A percentile compares a stretch with the other conserved stretches of the same genome.
Conservation (phyloP, 2,113 vertebrate genomes). For the Thermophis baileyi region DNA sequence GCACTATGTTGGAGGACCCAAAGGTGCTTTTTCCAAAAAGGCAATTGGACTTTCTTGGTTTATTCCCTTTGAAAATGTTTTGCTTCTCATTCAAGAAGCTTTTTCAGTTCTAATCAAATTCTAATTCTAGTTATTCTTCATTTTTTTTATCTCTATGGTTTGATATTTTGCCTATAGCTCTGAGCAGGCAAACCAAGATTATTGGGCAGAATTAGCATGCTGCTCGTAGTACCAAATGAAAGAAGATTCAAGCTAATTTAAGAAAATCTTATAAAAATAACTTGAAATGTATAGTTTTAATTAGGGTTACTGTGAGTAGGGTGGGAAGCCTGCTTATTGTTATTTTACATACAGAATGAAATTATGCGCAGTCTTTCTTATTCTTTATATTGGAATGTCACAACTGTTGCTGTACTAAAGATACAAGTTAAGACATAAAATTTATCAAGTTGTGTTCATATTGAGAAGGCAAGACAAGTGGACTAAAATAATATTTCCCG, state of each 20-base stretch:
- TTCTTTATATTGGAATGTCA: neutral
- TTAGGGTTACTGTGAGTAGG: neutral
- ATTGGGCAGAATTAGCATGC: neutral
- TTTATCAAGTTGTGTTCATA: neutral
- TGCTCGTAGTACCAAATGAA: neutral
- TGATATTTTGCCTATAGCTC: neutral
- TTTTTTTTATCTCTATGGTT: neutral
- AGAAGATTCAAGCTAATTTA: neutral
- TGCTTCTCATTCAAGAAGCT: neutral
- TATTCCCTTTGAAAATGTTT: neutral
- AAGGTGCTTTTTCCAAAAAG: neutral
- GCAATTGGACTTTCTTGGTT: neutral
- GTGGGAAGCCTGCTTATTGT: neutral
- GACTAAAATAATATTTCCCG: conserved; percentile 27
- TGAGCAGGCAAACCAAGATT: neutral
- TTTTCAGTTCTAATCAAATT: neutral
- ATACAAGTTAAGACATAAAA: neutral
- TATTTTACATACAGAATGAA: neutral
- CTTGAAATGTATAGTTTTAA: neutral
- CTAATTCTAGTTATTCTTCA: neutral
- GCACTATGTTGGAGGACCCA: neutral
- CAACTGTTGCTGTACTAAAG: conserved; percentile 15
- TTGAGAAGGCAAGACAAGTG: neutral
- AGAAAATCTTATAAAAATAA: neutral
- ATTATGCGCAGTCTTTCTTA: neutral